Percentiles rank a stretch among this genome's conserved stretches.
phyloP scores from a whole-genome alignment of 1,140 invertebrate genomes.

The Myzus persicae region DNA sequence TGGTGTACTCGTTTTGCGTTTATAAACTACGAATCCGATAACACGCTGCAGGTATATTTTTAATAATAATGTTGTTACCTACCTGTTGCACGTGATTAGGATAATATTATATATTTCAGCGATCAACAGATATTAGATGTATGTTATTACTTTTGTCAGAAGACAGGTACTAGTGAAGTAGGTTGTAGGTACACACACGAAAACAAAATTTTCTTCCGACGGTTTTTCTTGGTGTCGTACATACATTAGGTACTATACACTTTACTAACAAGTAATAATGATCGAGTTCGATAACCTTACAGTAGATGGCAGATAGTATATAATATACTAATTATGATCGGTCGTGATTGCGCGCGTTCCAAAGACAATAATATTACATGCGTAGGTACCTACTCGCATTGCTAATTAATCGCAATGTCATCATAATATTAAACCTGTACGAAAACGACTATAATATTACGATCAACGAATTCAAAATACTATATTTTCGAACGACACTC shows the following conservation, averaged over 20 bases:
- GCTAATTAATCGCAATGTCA: background rate
- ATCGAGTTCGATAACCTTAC: background rate
- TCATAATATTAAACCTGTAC: background rate
- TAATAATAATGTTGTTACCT: background rate
- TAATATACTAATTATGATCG: background rate
- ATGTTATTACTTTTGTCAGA: background rate
- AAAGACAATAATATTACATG: background rate
- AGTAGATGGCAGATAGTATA: background rate
- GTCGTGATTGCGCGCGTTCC: background rate
- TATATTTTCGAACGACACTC: background rate
- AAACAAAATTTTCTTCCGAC: background rate
- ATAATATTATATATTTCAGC: background rate
- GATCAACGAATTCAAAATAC: background rate
- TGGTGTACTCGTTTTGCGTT: background rate
- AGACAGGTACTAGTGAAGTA: background rate
- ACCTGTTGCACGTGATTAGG: background rate
- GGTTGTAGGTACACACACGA: too few species aligned
- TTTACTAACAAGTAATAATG: background rate
- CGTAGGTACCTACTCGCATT: background rate
- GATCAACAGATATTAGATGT: background rate
- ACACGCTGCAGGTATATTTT: background rate
- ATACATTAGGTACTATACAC: background rate
- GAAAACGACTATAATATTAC: background rate
- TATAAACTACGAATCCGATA: background rate
- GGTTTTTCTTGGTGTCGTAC: background rate